Base-by-base conservation (phyloP, 2,113 vertebrate species). In the Sarotherodon lohbergeri region DNA sequence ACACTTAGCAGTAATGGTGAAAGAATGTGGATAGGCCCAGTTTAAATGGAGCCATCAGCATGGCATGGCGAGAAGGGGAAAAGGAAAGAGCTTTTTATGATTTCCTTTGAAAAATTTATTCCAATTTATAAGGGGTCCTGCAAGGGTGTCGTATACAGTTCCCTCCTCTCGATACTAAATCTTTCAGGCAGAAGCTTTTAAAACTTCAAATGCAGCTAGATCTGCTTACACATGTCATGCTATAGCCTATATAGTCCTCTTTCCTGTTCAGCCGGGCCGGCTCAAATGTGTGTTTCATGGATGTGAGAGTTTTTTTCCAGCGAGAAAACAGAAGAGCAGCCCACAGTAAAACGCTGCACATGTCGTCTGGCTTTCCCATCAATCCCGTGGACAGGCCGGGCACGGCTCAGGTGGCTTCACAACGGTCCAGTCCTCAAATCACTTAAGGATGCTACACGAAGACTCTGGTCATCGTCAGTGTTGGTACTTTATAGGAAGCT, bases 171-270 rank as follows among this genome's bases (percentile, higher is more conserved):
- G 89, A 94, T 92, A 83, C 95, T 96, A 96, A 96, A 96, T 96
- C 95, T 96, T 95, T 96, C 94, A 96, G 95, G 94, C 96, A 96
- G 96, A 96, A 96, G 94, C 95, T 96, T 96, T 97, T 96, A 96
- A 97, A 97, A 96, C 95, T 96, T 97, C 96, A 97, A 96, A 96
- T 96, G 94, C 93, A 78, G 90, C 90, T 82, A 95, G 95, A 96
- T 96, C 95, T 93, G 84, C 95, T 96, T 96, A 95, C 96, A 96
- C 90, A 7, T 95, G 96, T 95, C 94, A 96, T 94, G 86, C 93
- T 94, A 94, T 90, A 92, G 93, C 93, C 93, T 88, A 90, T 95
- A 93, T 89, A 95, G 88, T 85, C 90, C 88, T 87, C 93, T 91
- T 92, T 95, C 92, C 94, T 94, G 93, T 90, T 90, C 90, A 19